Evolutionary conservation across 2,113 vertebrate species (phyloP), one percentile per base, ranked within the genome.

Genomic region (Equus przewalskii): DNA sequence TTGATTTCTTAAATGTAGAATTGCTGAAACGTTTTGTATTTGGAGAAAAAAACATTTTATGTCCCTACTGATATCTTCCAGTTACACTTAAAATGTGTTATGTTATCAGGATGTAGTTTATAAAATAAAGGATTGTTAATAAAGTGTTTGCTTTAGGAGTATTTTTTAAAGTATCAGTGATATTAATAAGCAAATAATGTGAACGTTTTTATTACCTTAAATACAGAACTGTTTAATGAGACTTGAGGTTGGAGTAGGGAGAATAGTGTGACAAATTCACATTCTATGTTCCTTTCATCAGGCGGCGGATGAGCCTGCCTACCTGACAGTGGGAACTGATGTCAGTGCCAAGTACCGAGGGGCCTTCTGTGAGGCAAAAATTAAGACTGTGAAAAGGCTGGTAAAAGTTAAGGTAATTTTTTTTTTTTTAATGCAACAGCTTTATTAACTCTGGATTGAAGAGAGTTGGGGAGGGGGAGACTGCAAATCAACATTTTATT

Each of bases 251-350:
- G 2, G 26, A 75, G 6, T 19, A 16, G 19, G 44, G 87, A 26
- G 41, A 76, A 19, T 30, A 89, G 64, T 65, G 44, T 89, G 78
- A 72, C 26, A 44, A 41, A 41, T 72, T 82, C 79, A 80, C 60
- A 7, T 82, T 92, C 83, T 76, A 11, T 91, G 1, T 96, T 98
- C 65, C 44, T 95, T 98, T 88, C 51, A 36, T 73, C 94, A 99
- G 99, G 99, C 99, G 99, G 99, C 99, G 67, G 99, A 99, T 94
- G 99, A 99, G 98, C 99, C 99, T 99, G 99, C 99, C 99, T 99
- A 99, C 98, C 99, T 99, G 99, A 99, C 99, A 95, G 99, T 99
- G 98, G 99, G 99, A 97, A 99, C 99, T 0, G 99, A 99, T 98
- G 99, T 99, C 98, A 99, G 99, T 97, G 99, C 99, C 98, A 99